Conservation (phyloP, 37 sponge, comb jelly and placozoan species). For the Axinella damicornis region DNA sequence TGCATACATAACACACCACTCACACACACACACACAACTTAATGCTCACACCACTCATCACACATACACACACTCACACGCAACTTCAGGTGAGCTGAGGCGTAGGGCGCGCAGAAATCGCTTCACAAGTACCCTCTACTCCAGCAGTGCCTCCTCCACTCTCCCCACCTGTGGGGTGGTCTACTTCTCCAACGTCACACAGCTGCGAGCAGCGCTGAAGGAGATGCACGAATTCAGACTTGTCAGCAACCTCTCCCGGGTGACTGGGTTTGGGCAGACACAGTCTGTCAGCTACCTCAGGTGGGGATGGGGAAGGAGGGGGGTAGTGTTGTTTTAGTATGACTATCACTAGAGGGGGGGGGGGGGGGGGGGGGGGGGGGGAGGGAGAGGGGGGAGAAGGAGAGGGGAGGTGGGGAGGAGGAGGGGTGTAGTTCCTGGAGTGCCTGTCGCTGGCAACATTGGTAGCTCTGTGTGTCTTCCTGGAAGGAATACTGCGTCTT, state of each 20-base stretch:
- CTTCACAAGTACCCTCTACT: background rate
- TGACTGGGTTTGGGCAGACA: slow-evolving; percentile 46
- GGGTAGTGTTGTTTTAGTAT: background rate
- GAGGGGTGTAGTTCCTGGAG: no score
- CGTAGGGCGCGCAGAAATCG: background rate
- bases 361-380: background rate
- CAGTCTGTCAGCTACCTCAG: slow-evolving; percentile 33
- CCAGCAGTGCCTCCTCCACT: background rate
- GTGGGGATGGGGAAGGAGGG: background rate
- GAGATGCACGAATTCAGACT: slow-evolving; percentile 71
- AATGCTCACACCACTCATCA: no score
- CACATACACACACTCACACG: no score
- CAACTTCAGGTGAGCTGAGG: no score
- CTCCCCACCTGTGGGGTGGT: slow-evolving; percentile 31
- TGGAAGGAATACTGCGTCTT: no score
- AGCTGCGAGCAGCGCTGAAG: slow-evolving; percentile 68
- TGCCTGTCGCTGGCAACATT: no score
- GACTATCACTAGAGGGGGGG: background rate
- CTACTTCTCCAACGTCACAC: slow-evolving; percentile 63
- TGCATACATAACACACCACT: no score
- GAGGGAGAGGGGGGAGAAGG: no score
- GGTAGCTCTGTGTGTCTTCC: no score
- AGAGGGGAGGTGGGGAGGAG: no score
- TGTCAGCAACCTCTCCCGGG: slow-evolving; percentile 15
- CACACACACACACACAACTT: no score